Evolutionary conservation across 2,113 vertebrate species (phyloP), one percentile per base, ranked within the genome.

Genomic region (Colossoma macropomum): DNA sequence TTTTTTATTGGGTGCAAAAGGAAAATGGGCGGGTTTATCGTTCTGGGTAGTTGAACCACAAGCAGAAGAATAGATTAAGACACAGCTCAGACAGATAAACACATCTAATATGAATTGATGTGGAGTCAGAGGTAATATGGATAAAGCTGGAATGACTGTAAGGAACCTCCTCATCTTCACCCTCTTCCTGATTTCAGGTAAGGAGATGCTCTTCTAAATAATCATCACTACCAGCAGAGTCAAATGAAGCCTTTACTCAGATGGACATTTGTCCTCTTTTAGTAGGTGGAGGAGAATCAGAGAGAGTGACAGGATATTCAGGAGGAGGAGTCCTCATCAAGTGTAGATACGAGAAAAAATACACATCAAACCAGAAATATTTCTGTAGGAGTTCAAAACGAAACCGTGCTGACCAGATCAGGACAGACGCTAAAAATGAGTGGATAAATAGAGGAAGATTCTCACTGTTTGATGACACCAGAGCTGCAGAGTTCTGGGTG

Each of bases 141-240:
- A 27, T 1, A 25, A 25, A 62, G 12, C n/a, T 12, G 1, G 27
- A 25, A 62, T 62, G n/a, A 62, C 59, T 27, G 10, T 62, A 90
- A 91, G 66, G 85, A 69, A 54, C 73, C 54, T 87, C 71, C 62
- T 28, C 15, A 2, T 87, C 23, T 0, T 87, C 17, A 16, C 78
- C 3, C 54, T 87, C 71, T 91, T 25, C 52, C 84, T 78, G 86
- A 59, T 91, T 27, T 83, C 86, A 70, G 89, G 92, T 92, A 48
- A 87, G 90, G 17, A 38, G 38, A 12, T 25, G n/a, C 7, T 4
- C 69, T 41, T 45, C 45, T 73, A 41, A 21, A 62, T 62, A 1
- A 62, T 27, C 59, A 62, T 4, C 54, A 23, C 54, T 21, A 59
- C 27, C 59, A 62, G 59, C 70, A 76, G 59, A 27, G 59, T 80